A percentile compares a stretch with the other conserved stretches of the same genome.
phyloP scores from a whole-genome alignment of 2,888 invertebrate species.

The Aphidoletes aphidimyza region DNA sequence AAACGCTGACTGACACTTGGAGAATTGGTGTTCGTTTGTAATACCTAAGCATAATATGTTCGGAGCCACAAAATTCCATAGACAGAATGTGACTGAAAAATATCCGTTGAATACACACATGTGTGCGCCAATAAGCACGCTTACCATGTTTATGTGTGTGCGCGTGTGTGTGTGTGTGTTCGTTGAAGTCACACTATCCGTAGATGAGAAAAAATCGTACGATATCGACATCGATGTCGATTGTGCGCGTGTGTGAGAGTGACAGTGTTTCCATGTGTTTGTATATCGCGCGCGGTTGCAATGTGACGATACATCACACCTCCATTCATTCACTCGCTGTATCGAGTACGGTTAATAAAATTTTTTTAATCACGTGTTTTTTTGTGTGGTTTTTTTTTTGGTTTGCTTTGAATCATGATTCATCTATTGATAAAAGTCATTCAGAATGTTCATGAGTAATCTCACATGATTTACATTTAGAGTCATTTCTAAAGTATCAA shows the following conservation, averaged over 20 bases:
- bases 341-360: too few species aligned
- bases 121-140: not conserved
- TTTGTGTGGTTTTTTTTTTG: too few species aligned
- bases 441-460: too few species aligned
- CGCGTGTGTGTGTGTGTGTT: not conserved
- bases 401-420: too few species aligned
- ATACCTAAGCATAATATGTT: not conserved
- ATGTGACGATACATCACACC: not conserved
- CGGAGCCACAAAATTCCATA: not conserved
- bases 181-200: not conserved
- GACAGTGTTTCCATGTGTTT: not conserved
- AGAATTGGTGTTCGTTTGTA: not conserved
- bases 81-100: not conserved
- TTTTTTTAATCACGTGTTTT: too few species aligned
- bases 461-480: too few species aligned
- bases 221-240: not conserved
- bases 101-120: not conserved
- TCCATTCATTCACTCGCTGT: not conserved
- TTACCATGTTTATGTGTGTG: not conserved
- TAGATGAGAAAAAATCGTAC: not conserved
- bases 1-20: constrained; percentile 24
- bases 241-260: not conserved
- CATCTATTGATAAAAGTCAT: too few species aligned
- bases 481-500: too few species aligned
- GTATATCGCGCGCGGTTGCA: not conserved